These are phyloP conservation scores for Donacobius atricapilla DNA, from an alignment of 2,113 vertebrate species.

Conservation along the genomic window DNA sequence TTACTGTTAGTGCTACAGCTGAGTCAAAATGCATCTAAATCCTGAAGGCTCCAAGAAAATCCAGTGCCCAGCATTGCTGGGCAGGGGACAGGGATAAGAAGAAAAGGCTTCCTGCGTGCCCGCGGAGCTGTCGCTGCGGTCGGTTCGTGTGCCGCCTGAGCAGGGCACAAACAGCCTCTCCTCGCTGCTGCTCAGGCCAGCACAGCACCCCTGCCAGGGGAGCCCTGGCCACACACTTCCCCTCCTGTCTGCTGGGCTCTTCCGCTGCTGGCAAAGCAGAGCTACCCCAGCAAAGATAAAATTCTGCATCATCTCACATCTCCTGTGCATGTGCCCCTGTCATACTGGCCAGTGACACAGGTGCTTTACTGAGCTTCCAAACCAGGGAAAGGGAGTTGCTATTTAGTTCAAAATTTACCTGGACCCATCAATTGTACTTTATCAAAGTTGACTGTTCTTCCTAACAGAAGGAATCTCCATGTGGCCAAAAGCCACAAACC, in stretches of 20 bases:
- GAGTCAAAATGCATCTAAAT: not conserved
- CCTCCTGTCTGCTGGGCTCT: not conserved
- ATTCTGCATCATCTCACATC: not conserved
- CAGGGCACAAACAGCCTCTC: not conserved
- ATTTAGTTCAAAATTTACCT: not conserved
- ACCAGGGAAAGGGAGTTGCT: not conserved
- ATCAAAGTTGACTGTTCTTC: not conserved
- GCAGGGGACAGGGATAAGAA: not conserved
- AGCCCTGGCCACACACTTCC: not conserved
- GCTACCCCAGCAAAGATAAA: not conserved
- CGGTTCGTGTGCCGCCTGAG: not conserved
- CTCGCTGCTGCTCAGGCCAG: not conserved
- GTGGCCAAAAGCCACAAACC: not conserved
- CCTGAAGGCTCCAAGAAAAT: not conserved
- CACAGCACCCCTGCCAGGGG: not conserved
- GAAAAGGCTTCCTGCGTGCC: not conserved
- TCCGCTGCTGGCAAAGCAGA: not conserved
- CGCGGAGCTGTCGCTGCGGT: not conserved
- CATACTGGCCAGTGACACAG: not conserved
- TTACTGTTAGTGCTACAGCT: not conserved
- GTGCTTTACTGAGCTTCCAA: not conserved
- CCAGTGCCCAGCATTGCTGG: not conserved
- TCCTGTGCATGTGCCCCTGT: fast-evolving
- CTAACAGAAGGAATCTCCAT: not conserved
- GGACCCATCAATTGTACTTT: not conserved